These are phyloP conservation scores for Betta splendens DNA, from an alignment of 2,797 vertebrate species.

Conservation along the genomic window DNA sequence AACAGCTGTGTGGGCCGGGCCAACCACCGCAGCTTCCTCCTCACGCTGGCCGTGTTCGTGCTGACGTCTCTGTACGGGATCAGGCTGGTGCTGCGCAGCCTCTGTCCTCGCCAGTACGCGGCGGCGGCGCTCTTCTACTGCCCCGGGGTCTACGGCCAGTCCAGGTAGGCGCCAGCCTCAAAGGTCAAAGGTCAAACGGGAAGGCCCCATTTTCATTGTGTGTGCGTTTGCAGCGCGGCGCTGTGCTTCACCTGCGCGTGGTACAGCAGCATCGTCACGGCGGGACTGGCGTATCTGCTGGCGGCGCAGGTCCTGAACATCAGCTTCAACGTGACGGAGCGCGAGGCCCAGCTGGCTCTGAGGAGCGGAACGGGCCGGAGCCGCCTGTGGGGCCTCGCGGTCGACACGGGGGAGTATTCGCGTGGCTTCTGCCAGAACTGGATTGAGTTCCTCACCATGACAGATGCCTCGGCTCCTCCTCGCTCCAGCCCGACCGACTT, in stretches of 20 bases:
- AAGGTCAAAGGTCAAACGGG: no score
- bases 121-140: constrained; percentile 91
- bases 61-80: constrained; percentile 92
- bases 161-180: constrained; percentile 88
- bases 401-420: constrained; percentile 88
- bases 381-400: constrained; percentile 86
- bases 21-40: constrained; percentile 93
- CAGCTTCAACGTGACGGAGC: constrained; percentile 95
- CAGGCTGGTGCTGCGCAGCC: constrained; percentile 85
- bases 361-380: constrained; percentile 86
- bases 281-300: constrained; percentile 89
- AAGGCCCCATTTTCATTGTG: neutral
- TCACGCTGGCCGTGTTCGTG: constrained; percentile 90
- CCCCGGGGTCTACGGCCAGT: constrained; percentile 89
- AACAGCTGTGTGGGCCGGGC: constrained; percentile 96
- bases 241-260: constrained; percentile 96
- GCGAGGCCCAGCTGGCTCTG: constrained; percentile 90
- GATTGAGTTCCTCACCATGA: constrained; percentile 90
- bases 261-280: constrained; percentile 92
- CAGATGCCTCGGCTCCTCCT: constrained; percentile 43
- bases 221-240: constrained; percentile 83
- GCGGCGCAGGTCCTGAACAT: constrained; percentile 91
- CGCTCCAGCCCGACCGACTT: constrained; percentile 61
- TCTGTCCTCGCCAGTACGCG: constrained; percentile 85
- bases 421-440: constrained; percentile 90